These are phyloP conservation scores for Spodoptera littoralis DNA, from an alignment of 2,888 invertebrate genomes.

Conservation along the genomic window DNA sequence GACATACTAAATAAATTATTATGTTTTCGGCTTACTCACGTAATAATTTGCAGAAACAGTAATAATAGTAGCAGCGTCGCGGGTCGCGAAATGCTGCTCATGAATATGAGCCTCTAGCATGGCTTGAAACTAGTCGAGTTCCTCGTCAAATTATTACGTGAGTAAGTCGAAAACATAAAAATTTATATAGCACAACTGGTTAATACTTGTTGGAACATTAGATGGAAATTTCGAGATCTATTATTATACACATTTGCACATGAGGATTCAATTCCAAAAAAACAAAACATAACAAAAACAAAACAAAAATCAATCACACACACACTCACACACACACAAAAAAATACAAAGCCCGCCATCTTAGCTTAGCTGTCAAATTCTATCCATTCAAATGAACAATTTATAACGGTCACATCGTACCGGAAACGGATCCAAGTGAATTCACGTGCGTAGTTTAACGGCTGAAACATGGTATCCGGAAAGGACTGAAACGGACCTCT, in stretches of 20 bases:
- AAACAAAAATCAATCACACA: conserved; percentile 44
- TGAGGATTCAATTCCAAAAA: not conserved
- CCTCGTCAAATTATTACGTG: too few relatives aligned
- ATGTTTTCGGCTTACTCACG: too few relatives aligned
- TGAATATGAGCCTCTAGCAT: too few relatives aligned
- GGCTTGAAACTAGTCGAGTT: too few relatives aligned
- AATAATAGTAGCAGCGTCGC: too few relatives aligned
- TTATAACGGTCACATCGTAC: conserved; percentile 69
- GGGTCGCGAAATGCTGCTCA: too few relatives aligned
- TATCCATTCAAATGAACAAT: conserved; percentile 61
- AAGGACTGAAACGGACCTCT: conserved; percentile 68
- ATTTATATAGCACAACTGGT: too few relatives aligned
- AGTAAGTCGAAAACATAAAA: too few relatives aligned
- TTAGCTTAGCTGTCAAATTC: conserved; percentile 54
- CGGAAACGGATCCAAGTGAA: conserved; percentile 78
- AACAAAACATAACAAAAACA: not conserved
- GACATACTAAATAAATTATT: too few relatives aligned
- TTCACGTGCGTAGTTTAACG: conserved; percentile 79
- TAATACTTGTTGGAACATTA: too few relatives aligned
- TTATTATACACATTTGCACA: not conserved
- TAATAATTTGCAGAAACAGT: too few relatives aligned
- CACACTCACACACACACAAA: conserved; percentile 28
- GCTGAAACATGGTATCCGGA: conserved; percentile 80
- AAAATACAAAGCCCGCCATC: conserved; percentile 46
- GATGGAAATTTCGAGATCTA: too few relatives aligned